Conservation (phyloP, 2,797 vertebrate genomes). For the Decapterus maruadsi region DNA sequence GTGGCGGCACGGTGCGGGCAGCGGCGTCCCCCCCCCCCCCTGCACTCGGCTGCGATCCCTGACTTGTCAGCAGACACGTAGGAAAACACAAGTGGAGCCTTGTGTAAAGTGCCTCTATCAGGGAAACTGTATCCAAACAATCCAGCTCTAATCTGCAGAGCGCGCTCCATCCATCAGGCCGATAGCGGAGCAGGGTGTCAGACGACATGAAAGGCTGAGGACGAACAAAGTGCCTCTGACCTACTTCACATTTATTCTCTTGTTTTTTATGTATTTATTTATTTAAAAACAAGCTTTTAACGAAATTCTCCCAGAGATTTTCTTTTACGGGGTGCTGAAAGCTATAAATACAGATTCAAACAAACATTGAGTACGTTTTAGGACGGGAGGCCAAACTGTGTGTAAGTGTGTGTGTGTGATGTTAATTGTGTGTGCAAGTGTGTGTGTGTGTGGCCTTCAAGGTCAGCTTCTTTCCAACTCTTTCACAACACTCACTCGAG, state of each 20-base stretch:
- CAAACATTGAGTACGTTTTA: slow-evolving; percentile 1
- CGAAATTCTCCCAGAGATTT: slow-evolving; percentile 3
- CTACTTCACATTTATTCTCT: slow-evolving; percentile 19
- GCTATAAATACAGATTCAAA: slow-evolving; percentile 30
- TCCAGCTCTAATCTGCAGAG: slow-evolving; percentile 55
- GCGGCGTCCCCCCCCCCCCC: slow-evolving; percentile 29
- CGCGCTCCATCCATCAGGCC: slow-evolving; percentile 68
- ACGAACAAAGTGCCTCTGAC: slow-evolving; percentile 45
- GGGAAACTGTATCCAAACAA: slow-evolving; percentile 59
- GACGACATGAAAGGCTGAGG: slow-evolving; percentile 38
- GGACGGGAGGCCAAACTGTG: slow-evolving; percentile 1
- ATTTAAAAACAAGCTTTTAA: slow-evolving; percentile 13
- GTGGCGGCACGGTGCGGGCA: not conserved
- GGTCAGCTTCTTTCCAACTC: slow-evolving; percentile 14
- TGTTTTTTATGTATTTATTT: not conserved
- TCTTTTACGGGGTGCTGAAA: slow-evolving; percentile 19
- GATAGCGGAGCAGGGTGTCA: slow-evolving; percentile 48
- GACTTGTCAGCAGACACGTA: slow-evolving; percentile 71
- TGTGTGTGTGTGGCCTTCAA: not conserved
- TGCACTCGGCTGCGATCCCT: slow-evolving; percentile 39
- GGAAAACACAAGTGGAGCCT: slow-evolving; percentile 69
- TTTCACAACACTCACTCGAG: not conserved
- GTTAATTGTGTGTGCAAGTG: slow-evolving; percentile 1
- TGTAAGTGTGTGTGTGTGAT: not conserved
- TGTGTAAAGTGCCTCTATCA: slow-evolving; percentile 49